A percentile compares a stretch with the other conserved stretches of the same genome.
Evolutionary conservation across 2,113 vertebrate species (phyloP).

Genomic region (Leptobrachium leishanense): DNA sequence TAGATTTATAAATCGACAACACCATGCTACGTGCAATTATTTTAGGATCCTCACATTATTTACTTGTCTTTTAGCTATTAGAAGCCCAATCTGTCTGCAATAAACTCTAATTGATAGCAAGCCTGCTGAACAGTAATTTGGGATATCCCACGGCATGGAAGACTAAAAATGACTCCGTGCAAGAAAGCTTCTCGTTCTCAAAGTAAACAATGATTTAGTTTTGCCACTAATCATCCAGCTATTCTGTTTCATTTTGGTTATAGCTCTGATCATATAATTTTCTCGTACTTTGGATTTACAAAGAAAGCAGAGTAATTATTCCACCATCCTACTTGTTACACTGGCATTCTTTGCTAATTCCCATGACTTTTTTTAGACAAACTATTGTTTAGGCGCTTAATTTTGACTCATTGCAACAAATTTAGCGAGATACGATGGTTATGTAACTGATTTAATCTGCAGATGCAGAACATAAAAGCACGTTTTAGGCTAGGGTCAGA

Average conservation of each 20-base stretch:
- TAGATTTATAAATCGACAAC: no score
- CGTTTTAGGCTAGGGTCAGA: no score
- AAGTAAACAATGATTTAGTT: conserved; percentile 26
- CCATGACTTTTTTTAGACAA: conserved; percentile 1
- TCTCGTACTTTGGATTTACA: conserved; percentile 18
- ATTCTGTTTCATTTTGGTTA: conserved; percentile 31
- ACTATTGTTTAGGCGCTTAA: conserved; percentile 22
- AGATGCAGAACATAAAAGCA: conserved; percentile 28
- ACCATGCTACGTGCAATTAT: no score
- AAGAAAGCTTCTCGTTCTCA: conserved; percentile 5
- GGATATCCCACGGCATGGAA: neutral
- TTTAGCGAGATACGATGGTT: conserved; percentile 21
- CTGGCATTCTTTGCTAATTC: conserved; percentile 25
- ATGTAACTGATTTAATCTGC: conserved; percentile 43
- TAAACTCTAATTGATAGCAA: neutral
- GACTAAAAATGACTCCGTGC: neutral
- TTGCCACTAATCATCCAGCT: neutral
- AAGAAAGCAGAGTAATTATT: neutral
- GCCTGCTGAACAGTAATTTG: conserved; percentile 7
- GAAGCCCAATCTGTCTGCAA: neutral
- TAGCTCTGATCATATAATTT: neutral
- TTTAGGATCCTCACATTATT: no score
- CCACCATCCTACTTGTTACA: conserved; percentile 5
- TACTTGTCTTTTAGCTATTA: neutral
- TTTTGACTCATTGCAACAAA: conserved; percentile 9